Base-by-base conservation (phyloP, 1,140 invertebrate species). In the Ephestia elutella region DNA sequence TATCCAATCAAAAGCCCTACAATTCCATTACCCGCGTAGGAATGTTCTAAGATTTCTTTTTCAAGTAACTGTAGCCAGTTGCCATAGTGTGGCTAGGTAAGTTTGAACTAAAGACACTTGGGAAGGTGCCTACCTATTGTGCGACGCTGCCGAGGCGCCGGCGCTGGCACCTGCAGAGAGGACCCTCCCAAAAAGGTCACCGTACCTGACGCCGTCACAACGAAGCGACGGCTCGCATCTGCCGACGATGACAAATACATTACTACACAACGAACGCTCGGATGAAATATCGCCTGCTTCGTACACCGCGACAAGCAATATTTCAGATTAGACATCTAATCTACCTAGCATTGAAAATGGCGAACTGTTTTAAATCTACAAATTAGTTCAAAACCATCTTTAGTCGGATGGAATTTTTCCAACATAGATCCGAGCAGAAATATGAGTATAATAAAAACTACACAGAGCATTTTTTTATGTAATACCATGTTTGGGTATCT, bases 111-210 rank as follows among this genome's bases (percentile, higher is more conserved):
- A 35, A 35, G 38, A 44, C 38, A 44, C 38, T 44, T 15, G 13
- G 38, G 32, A 35, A 35, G 21, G 30, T 44, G 38, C 38, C 38
- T 44, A 44, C 38, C 38, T 44, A 44, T 44, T 15, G 38, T 15
- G 38, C n/a, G 13, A 15, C 13, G 38, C n/a, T n/a, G 13, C 13
- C 13, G 38, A 44, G 38, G 38, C 38, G n/a, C 38, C 38, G 38
- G 38, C 38, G 1, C 10, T 2, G 38, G 38, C 38, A 44, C 5
- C 13, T n/a, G 38, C 38, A 44, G 38, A 13, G 38, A 44, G 38
- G 38, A 44, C n/a, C 38, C 38, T 44, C 38, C 38, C 38, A 44
- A 44, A 44, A 44, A 44, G 38, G 38, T 44, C 38, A 44, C 38
- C 38, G 38, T 44, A 44, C 38, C 38, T 44, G 38, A 44, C 2